A percentile compares a stretch with the other conserved stretches of the same genome.
phyloP scores from a whole-genome alignment of 2,888 invertebrate genomes.

The Ametastegia equiseti region DNA sequence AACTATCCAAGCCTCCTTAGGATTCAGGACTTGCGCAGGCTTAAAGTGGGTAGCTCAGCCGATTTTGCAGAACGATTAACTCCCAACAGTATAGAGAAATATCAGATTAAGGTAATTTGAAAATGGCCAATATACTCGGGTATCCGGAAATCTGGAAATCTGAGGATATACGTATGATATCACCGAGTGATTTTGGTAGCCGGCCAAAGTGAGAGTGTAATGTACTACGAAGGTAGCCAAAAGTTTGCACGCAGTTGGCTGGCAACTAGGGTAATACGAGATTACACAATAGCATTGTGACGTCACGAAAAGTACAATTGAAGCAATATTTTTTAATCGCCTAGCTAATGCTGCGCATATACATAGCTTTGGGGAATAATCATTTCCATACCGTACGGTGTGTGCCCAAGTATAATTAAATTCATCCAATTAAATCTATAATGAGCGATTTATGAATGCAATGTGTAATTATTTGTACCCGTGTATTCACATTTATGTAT shows the following conservation, averaged over 20 bases:
- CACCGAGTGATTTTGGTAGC: slow-evolving; percentile 61
- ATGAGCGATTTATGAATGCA: slow-evolving; percentile 4
- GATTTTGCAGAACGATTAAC: slow-evolving; percentile 24
- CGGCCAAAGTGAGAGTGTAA: slow-evolving; percentile 62
- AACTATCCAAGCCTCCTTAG: not conserved
- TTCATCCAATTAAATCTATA: slow-evolving; percentile 38
- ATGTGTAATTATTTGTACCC: not conserved
- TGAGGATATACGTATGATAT: slow-evolving; percentile 14
- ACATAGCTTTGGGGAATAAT: slow-evolving; percentile 7
- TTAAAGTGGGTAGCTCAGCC: not conserved
- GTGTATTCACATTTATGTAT: not conserved
- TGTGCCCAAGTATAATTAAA: slow-evolving; percentile 23
- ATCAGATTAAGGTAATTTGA: slow-evolving; percentile 40
- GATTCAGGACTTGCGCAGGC: slow-evolving; percentile 6
- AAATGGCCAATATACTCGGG: slow-evolving; percentile 52
- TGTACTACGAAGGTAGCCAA: slow-evolving; percentile 54
- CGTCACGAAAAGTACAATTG: not conserved
- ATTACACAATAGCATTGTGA: slow-evolving; percentile 53
- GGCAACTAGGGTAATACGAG: slow-evolving; percentile 64
- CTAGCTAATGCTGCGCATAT: not conserved
- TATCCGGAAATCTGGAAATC: not conserved
- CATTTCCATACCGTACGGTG: not conserved
- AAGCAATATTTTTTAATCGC: not conserved
- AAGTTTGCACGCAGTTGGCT: slow-evolving; percentile 49
- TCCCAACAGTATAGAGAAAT: not conserved